Percentiles rank a stretch among this genome's conserved stretches.
Conservation (phyloP, 2,113 vertebrate species). For the Takifugu bimaculatus region DNA sequence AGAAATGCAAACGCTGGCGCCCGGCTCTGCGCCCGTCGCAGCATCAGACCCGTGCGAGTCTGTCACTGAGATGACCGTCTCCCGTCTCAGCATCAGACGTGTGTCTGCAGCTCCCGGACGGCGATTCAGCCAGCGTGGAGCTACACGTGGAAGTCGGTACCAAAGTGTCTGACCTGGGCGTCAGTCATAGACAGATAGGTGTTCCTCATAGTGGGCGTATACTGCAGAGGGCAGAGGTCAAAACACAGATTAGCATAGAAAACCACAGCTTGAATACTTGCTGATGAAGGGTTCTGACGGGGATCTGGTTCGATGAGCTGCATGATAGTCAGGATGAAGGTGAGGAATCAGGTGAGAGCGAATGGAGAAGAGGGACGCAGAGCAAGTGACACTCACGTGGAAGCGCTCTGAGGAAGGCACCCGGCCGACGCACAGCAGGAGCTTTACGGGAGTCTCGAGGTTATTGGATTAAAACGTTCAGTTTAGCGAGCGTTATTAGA, state of each 20-base stretch:
- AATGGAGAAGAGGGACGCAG: slow-evolving; percentile 9
- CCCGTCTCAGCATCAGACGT: slow-evolving; percentile 32
- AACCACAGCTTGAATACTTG: not conserved
- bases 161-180: slow-evolving; percentile 79
- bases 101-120: slow-evolving; percentile 16
- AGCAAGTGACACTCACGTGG: slow-evolving; percentile 46
- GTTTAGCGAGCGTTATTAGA: slow-evolving; percentile 9
- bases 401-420: slow-evolving; percentile 27
- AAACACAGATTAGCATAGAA: slow-evolving; percentile 24
- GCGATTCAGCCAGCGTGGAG: slow-evolving; percentile 23
- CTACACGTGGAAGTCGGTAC: slow-evolving; percentile 82
- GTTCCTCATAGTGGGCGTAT: slow-evolving; percentile 93
- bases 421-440: slow-evolving; percentile 17
- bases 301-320: slow-evolving; percentile 2
- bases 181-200: slow-evolving; percentile 91
- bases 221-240: slow-evolving; percentile 71
- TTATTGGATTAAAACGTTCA: slow-evolving; percentile 17
- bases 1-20: too few species aligned
- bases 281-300: not conserved
- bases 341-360: not conserved
- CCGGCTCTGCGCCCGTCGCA: slow-evolving; percentile 24
- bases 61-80: slow-evolving; percentile 29
- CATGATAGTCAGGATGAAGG: slow-evolving; percentile 3
- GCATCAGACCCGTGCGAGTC: slow-evolving; percentile 23
- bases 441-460: slow-evolving; percentile 10